Conservation (phyloP, 2,888 invertebrate species). For the Tetragnatha montana region DNA sequence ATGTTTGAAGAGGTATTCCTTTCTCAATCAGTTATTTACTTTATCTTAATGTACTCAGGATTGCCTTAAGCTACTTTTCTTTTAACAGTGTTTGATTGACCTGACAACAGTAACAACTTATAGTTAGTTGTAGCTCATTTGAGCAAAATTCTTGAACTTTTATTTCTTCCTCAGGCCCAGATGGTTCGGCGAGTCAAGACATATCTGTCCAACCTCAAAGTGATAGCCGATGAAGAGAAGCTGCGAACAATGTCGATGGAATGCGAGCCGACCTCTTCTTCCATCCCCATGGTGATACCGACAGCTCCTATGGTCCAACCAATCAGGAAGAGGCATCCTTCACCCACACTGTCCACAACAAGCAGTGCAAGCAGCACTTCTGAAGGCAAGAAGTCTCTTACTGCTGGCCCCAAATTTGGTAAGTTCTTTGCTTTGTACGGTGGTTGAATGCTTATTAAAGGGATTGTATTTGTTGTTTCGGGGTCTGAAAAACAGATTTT, state of each 20-base stretch:
- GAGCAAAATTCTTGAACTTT: not conserved
- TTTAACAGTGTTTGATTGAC: not conserved
- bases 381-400: conserved; percentile 74
- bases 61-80: not conserved
- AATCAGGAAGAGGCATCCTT: conserved; percentile 88
- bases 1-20: conserved; percentile 91
- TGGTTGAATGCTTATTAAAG: too few species aligned
- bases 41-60: too few species aligned
- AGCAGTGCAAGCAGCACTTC: conserved; percentile 87
- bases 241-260: conserved; percentile 91
- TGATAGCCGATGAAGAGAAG: conserved; percentile 92
- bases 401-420: conserved; percentile 79
- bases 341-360: conserved; percentile 93
- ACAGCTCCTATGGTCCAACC: conserved; percentile 73
- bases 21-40: not conserved
- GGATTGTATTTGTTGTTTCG: too few species aligned
- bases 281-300: conserved; percentile 63
- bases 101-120: not conserved
- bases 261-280: conserved; percentile 82
- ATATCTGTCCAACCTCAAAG: conserved; percentile 93
- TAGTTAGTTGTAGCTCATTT: too few species aligned
- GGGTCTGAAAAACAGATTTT: too few species aligned
- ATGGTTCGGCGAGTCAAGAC: conserved; percentile 98
- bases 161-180: conserved; percentile 81
- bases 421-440: conserved; percentile 74